Evolutionary conservation across 2,113 vertebrate genomes (phyloP).

Genomic region (Meles meles): DNA sequence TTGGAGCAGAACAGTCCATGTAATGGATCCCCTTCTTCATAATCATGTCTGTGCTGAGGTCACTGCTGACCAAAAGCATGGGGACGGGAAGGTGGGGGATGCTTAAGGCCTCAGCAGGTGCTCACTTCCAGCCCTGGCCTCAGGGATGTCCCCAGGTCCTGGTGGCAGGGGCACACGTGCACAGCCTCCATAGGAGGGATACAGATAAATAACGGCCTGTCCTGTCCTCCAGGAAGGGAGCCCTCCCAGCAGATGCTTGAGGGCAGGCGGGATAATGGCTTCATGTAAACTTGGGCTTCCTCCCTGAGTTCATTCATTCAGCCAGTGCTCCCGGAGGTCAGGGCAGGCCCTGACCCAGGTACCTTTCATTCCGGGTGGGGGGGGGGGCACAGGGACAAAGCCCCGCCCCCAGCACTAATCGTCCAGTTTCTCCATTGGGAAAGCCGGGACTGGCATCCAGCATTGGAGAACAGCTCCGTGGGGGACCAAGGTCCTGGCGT

Average conservation of each 20-base stretch:
- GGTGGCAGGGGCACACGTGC: neutral
- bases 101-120: neutral
- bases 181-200: no score
- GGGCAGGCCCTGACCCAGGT: neutral
- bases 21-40: no score
- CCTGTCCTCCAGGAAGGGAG: neutral
- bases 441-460: neutral
- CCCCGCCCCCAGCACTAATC: fast-evolving
- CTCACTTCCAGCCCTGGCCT: neutral
- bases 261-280: neutral
- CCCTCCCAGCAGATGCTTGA: neutral
- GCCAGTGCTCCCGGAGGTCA: neutral
- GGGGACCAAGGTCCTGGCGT: neutral
- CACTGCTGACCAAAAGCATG: neutral
- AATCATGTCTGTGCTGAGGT: neutral
- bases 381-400: neutral
- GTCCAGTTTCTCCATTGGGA: neutral
- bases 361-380: neutral
- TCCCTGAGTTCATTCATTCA: neutral
- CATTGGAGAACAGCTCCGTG: fast-evolving
- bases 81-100: fast-evolving
- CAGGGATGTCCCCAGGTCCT: fast-evolving
- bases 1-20: fast-evolving
- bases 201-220: no score
- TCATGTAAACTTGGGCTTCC: neutral